Evolutionary conservation across 1,140 invertebrate species (phyloP).

Genomic region (Leptinotarsa texana): DNA sequence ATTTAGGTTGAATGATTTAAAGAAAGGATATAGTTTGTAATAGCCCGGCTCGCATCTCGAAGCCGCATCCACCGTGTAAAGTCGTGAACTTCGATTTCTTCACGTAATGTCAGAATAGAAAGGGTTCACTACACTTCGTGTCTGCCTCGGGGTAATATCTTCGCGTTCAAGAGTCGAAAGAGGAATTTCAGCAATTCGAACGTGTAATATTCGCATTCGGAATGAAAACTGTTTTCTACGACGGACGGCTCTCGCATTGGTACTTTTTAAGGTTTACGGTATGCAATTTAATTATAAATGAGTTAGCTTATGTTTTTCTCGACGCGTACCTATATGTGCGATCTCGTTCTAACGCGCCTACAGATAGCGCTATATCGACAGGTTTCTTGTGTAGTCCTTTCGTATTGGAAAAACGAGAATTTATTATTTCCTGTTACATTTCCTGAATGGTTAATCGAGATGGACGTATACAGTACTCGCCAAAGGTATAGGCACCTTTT

Average conservation of each 20-base stretch:
- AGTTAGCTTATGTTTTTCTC: neutral
- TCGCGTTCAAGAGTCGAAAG: neutral
- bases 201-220: conserved; percentile 7
- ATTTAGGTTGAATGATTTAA: too few relatives aligned
- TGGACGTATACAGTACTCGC: neutral
- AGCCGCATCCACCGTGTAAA: neutral
- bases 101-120: conserved; percentile 6
- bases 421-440: conserved; percentile 5
- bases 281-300: conserved; percentile 9
- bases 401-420: neutral
- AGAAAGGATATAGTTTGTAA: neutral
- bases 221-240: neutral
- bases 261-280: conserved; percentile 6
- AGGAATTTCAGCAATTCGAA: conserved; percentile 1
- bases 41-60: neutral
- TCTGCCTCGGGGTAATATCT: neutral
- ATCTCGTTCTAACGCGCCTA: neutral
- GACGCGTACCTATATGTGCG: conserved; percentile 1
- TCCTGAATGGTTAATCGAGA: neutral
- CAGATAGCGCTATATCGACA: neutral
- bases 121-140: conserved; percentile 7
- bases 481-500: too few relatives aligned
- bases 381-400: neutral
- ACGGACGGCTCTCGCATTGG: neutral
- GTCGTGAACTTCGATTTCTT: conserved; percentile 3